Evolutionary conservation across 1,140 invertebrate species (phyloP), one percentile per base, ranked within the genome.

Genomic region (Melipona quadrifasciata): DNA sequence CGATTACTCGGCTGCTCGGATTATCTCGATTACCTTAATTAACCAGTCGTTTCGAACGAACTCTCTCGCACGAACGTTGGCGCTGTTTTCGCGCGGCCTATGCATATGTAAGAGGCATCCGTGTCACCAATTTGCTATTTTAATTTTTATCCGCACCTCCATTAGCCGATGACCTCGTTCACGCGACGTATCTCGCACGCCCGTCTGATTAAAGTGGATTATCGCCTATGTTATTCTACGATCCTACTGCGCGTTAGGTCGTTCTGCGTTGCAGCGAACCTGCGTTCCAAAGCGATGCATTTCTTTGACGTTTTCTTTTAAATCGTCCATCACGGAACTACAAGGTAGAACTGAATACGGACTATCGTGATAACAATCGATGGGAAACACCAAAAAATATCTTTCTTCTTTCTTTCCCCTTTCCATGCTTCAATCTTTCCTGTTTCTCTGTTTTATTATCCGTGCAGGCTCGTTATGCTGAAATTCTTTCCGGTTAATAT

Each of bases 21-120:
- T 80, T 86, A 86, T 89, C 88, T 81, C 86, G 84, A 86, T 86
- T 86, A 88, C 57, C 84, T 81, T 88, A 89, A 89, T 89, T 86
- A 88, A 75, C 84, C 39, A 39, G 58, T 70, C 74, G 61, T 83
- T 85, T 71, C 70, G 81, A 79, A 89, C 78, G 74, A 75, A 65
- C 5, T 70, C 39, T 70, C 39, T 14, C 8, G 47, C 84, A 61
- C 47, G 55, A 79, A 53, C 21, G 71, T 27, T 16, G n/a, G 19
- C 34, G 73, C 16, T 27, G 53, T 27, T 24, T 73, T 27, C 73
- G 16, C 31, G 47, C 19, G 27, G 21, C 31, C 57, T 53, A 64
- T 64, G 82, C 77, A 71, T 80, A 84, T 80, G 68, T 58, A 83
- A 83, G 39, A 68, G 65, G 58, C 58, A 11, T 12, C 12, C 76